Evolutionary conservation across 2,888 invertebrate species (phyloP).

Genomic region (Andrena flavipes): DNA sequence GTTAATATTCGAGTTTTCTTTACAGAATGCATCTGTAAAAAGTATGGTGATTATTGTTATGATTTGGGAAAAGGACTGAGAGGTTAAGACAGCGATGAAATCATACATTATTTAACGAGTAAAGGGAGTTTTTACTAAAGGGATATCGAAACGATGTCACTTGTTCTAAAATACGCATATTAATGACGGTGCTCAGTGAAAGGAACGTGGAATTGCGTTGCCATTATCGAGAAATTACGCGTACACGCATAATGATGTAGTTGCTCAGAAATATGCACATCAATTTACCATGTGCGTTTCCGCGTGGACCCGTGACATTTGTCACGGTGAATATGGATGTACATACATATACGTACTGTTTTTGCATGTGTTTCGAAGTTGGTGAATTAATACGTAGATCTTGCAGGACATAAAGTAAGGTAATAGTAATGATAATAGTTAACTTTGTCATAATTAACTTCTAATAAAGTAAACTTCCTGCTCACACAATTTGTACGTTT

Average conservation of each 20-base stretch:
- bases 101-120: neutral
- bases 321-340: neutral
- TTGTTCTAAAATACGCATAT: conserved; percentile 30
- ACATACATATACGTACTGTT: neutral
- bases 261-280: conserved; percentile 28
- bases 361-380: neutral
- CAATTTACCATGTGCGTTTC: conserved; percentile 12
- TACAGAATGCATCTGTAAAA: neutral
- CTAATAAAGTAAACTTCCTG: no score
- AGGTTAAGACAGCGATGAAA: neutral
- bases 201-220: conserved; percentile 17
- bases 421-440: no score
- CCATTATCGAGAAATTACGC: conserved; percentile 40
- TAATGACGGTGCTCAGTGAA: conserved; percentile 11
- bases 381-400: neutral
- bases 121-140: neutral
- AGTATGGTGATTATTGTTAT: neutral
- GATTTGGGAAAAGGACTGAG: neutral
- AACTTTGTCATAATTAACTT: no score
- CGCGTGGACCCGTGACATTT: neutral
- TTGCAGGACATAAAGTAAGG: no score
- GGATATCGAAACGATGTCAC: neutral
- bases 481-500: no score
- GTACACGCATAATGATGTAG: conserved; percentile 26
- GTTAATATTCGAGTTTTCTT: neutral